Base-by-base conservation (phyloP, 2,888 invertebrate species). In the Synergus umbraculus region DNA sequence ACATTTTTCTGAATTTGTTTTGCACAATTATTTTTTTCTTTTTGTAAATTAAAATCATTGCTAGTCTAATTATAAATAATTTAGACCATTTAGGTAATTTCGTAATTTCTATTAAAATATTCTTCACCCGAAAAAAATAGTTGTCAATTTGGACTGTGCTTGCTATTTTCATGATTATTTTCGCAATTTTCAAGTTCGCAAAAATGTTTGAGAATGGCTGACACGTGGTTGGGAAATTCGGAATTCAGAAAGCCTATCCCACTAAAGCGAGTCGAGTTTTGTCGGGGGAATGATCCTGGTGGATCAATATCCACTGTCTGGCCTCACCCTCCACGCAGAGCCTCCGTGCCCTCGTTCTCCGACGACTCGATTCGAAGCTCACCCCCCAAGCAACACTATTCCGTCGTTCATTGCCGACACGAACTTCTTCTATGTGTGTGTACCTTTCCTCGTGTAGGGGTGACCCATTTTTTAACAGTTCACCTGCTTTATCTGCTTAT, bases 241-340 rank as follows among this genome's bases (percentile, higher is more conserved):
- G 76, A 81, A 81, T 88, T 89, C 86, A 88, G 88, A 88, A 89
- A 91, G 90, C 90, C 91, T 91, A 89, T 90, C 89, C 90, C 89
- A 91, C 90, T 90, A 89, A 88, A 88, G 86, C 76, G 65, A 79
- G 76, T 85, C 83, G 86, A 83, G 78, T 65, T 86, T 63, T 78
- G 76, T 76, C 84, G 87, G 87, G 88, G 85, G 89, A 88, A 88
- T 89, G 88, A 90, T 89, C 88, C 90, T 88, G 86, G 83, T 87
- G 89, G 91, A 91, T 91, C 91, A 91, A 91, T 91, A 91, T 89
- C 90, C 90, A 88, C 89, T 90, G 91, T 91, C 91, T 91, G 90
- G 91, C 89, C 91, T 91, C 91, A 90, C 90, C 91, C 91, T 89
- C 89, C 86, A 83, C 87, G 84, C 86, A 86, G 86, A 88, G 88